These are phyloP conservation scores for Lepus europaeus DNA, from an alignment of 2,113 vertebrate genomes.

Conservation along the genomic window DNA sequence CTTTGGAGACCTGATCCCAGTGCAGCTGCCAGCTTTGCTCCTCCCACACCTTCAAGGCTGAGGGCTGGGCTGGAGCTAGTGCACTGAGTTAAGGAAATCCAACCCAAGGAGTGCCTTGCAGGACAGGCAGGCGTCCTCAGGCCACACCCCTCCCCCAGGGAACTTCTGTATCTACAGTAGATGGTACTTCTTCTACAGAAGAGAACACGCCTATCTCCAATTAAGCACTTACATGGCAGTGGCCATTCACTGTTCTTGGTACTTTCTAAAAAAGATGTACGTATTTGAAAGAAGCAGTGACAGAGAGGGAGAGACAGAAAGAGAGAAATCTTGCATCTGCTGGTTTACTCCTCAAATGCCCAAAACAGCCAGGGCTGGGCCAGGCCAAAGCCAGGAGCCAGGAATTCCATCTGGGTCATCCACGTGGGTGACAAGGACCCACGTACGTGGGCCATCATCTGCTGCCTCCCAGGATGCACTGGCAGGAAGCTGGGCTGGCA, in stretches of 20 bases:
- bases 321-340: no score
- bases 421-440: no score
- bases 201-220: not conserved
- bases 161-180: not conserved
- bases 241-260: not conserved
- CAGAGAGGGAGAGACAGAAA: not conserved
- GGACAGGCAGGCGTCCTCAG: not conserved
- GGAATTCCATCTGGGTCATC: no score
- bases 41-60: not conserved
- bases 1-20: not conserved
- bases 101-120: not conserved
- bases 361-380: no score
- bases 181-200: not conserved
- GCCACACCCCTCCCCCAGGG: not conserved
- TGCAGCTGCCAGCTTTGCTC: not conserved
- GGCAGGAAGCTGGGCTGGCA: no score
- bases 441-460: no score
- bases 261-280: not conserved
- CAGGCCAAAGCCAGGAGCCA: no score
- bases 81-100: not conserved
- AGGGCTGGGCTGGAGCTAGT: not conserved
- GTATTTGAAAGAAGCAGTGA: no score
- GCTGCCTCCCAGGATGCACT: no score
- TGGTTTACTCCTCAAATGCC: no score
- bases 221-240: not conserved